phyloP scores from a whole-genome alignment of 2,888 invertebrate genomes.

The Anagyrus pseudococci region DNA sequence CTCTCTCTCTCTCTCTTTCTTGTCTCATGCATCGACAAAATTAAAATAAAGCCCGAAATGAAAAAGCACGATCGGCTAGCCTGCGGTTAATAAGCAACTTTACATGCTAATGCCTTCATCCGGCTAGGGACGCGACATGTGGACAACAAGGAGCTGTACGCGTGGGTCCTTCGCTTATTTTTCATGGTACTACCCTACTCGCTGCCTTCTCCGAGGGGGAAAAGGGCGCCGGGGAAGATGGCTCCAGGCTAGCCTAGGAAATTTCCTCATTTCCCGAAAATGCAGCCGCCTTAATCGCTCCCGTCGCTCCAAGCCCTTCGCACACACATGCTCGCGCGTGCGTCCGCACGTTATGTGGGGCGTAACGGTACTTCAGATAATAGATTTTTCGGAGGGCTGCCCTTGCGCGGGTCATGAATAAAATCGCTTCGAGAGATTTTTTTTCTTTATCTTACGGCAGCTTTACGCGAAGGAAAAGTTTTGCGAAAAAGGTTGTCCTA shows the following conservation, averaged over 20 bases:
- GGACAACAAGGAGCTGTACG: too few species aligned
- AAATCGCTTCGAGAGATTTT: too few species aligned
- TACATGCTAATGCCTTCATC: constrained; percentile 18
- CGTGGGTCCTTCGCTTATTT: not conserved
- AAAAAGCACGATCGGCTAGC: not conserved
- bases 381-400: not conserved
- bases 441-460: too few species aligned
- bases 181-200: not conserved
- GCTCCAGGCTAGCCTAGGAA: constrained; percentile 12
- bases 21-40: not conserved
- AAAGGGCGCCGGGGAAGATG: constrained; percentile 4
- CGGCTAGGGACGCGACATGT: too few species aligned
- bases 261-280: constrained; percentile 14
- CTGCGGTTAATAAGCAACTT: not conserved
- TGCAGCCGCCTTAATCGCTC: not conserved
- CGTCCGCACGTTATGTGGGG: not conserved
- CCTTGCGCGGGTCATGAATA: too few species aligned
- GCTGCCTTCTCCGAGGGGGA: constrained; percentile 1
- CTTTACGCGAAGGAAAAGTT: too few species aligned
- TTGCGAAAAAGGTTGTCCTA: too few species aligned
- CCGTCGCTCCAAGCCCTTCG: not conserved
- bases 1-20: constrained; percentile 4
- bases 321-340: not conserved
- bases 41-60: not conserved
- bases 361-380: not conserved